Evolutionary conservation across 2,113 vertebrate species (phyloP), one percentile per base, ranked within the genome.

Genomic region (Oryzias celebensis): DNA sequence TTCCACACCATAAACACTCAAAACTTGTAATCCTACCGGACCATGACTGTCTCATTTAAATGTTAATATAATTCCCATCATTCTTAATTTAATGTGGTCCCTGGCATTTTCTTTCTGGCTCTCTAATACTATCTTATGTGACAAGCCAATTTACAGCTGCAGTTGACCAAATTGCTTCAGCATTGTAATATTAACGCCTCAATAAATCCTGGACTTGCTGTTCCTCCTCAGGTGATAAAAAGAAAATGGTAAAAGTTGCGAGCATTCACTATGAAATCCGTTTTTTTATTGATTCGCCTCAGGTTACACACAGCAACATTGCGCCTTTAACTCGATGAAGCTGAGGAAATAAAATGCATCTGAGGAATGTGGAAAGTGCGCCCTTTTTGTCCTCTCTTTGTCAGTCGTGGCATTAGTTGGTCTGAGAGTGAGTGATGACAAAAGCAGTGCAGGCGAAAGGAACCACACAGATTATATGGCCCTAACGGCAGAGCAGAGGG

Each of bases 61-160:
- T 90, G 82, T 84, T 84, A 89, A 90, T 87, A 87, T 68, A 77
- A 83, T 83, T 82, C 76, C 70, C 87, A 85, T 89, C 82, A 68
- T 77, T 90, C 83, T 83, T 85, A 77, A 85, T 84, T 83, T 75
- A 81, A 78, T 75, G 81, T 64, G 71, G 73, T 68, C 76, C 46
- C 24, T 74, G 83, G 75, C 79, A 78, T 82, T 85, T 73, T 76
- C 62, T 7, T 68, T 84, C 85, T 73, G 78, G 86, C 73, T 79
- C 36, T n/a, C 52, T 72, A 70, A 73, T 56, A 54, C 74, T 74
- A 77, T 85, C 72, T 78, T 23, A 78, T 7, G 73, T 82, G 85
- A 88, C 84, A 83, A 84, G 76, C 73, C 76, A 85, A 89, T 90
- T 87, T 87, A 88, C 68, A 43, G 67, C 58, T 41, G 26, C 58